phyloP scores from a whole-genome alignment of 1,140 invertebrate genomes.

The Oryctes rhinoceros region DNA sequence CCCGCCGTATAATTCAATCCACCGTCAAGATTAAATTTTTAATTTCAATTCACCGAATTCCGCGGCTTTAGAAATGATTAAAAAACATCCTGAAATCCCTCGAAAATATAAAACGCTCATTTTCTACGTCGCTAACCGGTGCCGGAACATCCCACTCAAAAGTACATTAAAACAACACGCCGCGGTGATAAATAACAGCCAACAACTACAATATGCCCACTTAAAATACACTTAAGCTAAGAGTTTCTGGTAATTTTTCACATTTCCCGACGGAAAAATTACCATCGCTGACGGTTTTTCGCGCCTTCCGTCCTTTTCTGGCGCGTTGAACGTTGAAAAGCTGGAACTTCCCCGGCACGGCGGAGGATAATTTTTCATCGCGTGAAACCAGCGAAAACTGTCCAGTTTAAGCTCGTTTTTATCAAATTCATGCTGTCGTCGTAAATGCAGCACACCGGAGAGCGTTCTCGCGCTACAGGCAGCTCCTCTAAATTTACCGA shows the following conservation, averaged over 20 bases:
- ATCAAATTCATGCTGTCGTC: neutral
- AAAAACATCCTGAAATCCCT: too few relatives aligned
- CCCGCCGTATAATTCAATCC: too few relatives aligned
- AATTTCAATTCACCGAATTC: too few relatives aligned
- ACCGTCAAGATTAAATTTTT: too few relatives aligned
- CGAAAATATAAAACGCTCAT: neutral
- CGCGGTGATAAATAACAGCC: neutral
- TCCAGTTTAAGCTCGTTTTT: neutral
- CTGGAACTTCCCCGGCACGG: neutral
- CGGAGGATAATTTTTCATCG: neutral
- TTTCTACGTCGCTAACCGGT: neutral
- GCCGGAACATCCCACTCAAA: neutral
- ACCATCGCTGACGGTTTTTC: neutral
- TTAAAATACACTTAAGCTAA: constrained; percentile 6
- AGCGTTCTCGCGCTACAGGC: too few relatives aligned
- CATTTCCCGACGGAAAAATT: neutral
- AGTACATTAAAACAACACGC: neutral
- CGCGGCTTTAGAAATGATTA: too few relatives aligned
- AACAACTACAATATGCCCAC: neutral
- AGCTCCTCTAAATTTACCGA: too few relatives aligned
- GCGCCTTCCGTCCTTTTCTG: neutral
- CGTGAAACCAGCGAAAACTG: neutral
- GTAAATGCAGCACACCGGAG: too few relatives aligned
- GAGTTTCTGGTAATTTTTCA: constrained; percentile 10
- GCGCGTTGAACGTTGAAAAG: neutral